Evolutionary conservation across 2,113 vertebrate species (phyloP).

Genomic region (Kobus ellipsiprymnus): DNA sequence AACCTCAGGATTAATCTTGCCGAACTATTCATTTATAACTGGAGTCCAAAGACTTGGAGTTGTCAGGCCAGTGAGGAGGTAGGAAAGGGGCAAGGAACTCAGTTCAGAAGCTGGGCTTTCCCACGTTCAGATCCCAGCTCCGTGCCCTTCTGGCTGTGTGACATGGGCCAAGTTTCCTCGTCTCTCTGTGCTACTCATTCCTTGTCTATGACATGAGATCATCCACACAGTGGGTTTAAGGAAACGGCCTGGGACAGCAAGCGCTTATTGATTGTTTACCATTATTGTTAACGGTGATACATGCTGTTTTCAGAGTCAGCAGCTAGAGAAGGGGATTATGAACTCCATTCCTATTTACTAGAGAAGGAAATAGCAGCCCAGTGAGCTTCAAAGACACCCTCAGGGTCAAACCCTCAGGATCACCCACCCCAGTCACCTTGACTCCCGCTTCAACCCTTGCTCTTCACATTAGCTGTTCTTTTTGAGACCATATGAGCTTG

Average conservation of each 20-base stretch:
- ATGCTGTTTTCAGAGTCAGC: background rate
- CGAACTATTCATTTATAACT: background rate
- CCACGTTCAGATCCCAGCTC: background rate
- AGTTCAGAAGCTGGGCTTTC: background rate
- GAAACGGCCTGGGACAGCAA: background rate
- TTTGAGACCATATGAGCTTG: background rate
- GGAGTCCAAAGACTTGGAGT: background rate
- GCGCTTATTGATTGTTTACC: rapidly evolving
- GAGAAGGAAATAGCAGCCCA: background rate
- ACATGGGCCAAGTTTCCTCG: background rate
- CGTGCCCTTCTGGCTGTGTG: background rate
- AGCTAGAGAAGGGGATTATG: background rate
- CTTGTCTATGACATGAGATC: background rate
- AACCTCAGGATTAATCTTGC: background rate
- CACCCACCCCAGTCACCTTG: background rate
- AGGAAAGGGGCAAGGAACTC: background rate
- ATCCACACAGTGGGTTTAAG: background rate
- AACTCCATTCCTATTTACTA: background rate
- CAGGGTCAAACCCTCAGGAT: background rate
- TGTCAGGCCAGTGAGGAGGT: background rate
- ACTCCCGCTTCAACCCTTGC: background rate
- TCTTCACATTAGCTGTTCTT: background rate
- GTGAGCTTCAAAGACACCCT: background rate
- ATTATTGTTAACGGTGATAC: no score
- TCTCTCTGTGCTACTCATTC: background rate